Percentiles rank a stretch among this genome's conserved stretches.
phyloP scores from a whole-genome alignment of 2,888 invertebrate genomes.

The Drosophila lacicola region DNA sequence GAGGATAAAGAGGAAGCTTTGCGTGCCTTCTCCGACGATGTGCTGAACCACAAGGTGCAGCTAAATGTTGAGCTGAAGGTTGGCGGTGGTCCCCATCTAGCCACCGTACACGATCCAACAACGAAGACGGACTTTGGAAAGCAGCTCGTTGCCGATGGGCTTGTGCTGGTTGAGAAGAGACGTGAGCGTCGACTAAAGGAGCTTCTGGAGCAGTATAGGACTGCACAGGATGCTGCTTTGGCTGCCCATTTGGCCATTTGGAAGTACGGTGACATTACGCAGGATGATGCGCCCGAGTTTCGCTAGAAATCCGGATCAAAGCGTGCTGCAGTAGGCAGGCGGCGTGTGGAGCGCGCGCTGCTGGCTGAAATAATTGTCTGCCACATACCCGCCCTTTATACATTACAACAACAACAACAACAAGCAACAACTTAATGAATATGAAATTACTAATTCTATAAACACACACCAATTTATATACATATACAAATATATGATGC shows the following conservation, averaged over 20 bases:
- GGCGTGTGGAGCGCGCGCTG: conserved; percentile 66
- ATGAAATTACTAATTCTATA: conserved; percentile 78
- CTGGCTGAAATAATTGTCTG: conserved; percentile 83
- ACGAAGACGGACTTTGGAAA: conserved; percentile 87
- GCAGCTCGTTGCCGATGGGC: conserved; percentile 93
- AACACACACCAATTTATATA: conserved; percentile 40
- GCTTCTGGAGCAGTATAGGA: conserved; percentile 92
- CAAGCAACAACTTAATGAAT: conserved; percentile 64
- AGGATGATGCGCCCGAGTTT: conserved; percentile 85
- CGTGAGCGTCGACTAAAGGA: conserved; percentile 93
- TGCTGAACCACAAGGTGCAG: conserved; percentile 90
- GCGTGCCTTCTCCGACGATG: conserved; percentile 88
- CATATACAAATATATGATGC: conserved; percentile 41
- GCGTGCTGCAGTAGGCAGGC: conserved; percentile 67
- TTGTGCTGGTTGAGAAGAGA: conserved; percentile 91
- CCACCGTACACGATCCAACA: conserved; percentile 83
- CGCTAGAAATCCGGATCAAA: conserved; percentile 77
- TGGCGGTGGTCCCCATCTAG: conserved; percentile 79
- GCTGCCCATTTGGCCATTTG: conserved; percentile 95
- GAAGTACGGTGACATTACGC: conserved; percentile 98
- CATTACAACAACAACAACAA: conserved; percentile 74
- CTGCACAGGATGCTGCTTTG: conserved; percentile 94
- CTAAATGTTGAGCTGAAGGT: conserved; percentile 93
- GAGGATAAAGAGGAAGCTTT: conserved; percentile 93
- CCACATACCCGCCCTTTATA: conserved; percentile 85